Base-by-base conservation (phyloP, 1,140 invertebrate species). In the Eupeodes corollae region DNA sequence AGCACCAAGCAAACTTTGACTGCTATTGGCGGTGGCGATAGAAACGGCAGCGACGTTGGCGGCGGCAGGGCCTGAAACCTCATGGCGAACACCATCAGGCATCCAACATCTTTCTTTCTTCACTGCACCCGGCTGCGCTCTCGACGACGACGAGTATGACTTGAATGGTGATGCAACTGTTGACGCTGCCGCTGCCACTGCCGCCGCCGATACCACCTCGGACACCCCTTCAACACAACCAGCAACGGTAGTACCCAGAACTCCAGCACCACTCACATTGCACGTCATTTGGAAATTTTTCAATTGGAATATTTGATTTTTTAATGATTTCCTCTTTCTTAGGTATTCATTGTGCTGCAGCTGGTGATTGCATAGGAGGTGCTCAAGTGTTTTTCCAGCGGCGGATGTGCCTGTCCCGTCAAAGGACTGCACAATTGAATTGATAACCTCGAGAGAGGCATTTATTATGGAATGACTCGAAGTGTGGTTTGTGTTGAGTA, bases 381-480 rank as follows among this genome's bases (percentile, higher is more conserved):
- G 52, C 80, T 77, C 42, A 80, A 77, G 51, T 73, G 65, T n/a
- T 67, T 65, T 13, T 68, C 58, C 8, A 71, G 73, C 5, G 74
- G 56, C 3, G 84, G 63, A 19, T 43, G 41, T 47, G 34, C 16
- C 15, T 2, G 14, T 43, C 13, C 43, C 16, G 33, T 59, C 57
- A 34, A 66, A 33, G 1, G 57, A 70, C 55, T 79, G 77, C 1
- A 89, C 61, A 21, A 88, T 66, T 56, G 86, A 77, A 53, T 77
- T 76, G 34, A 88, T 68, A 14, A 82, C 79, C 70, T 90, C 86
- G 38, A 90, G 68, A 50, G 81, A 74, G 30, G 84, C 79, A 55
- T 84, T 85, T 52, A 86, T 75, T 16, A 88, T 75, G 69, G 86
- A 86, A 68, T 86, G 84, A 71, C 86, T 82, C 19, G 69, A 53